A percentile compares a stretch with the other conserved stretches of the same genome.
Evolutionary conservation across 2,113 vertebrate species (phyloP).

Genomic region (Odontophorus gujanensis): DNA sequence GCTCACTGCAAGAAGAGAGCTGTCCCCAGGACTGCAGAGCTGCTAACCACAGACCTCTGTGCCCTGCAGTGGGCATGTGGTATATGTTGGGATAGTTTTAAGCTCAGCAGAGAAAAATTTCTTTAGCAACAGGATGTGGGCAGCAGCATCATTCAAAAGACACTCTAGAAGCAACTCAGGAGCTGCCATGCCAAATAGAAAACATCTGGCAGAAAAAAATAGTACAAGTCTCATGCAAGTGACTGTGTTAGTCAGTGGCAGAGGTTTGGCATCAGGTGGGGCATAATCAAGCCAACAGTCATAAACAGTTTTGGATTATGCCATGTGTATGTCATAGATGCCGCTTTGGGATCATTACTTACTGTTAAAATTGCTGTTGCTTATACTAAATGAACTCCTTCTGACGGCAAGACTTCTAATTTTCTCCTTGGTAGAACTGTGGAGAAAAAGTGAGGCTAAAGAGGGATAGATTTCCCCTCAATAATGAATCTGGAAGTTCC

Average conservation of each 20-base stretch:
- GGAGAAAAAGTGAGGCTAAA: not conserved
- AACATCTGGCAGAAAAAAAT: not conserved
- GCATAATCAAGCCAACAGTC: not conserved
- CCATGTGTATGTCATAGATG: not conserved
- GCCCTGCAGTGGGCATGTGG: fast-evolving
- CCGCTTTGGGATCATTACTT: not conserved
- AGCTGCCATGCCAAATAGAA: not conserved
- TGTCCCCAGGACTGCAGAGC: not conserved
- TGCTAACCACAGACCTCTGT: not conserved
- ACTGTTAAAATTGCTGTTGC: not conserved
- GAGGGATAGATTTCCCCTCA: not conserved
- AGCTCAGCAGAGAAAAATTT: not conserved
- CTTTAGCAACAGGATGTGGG: not conserved
- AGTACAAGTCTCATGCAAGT: not conserved
- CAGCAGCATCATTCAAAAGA: not conserved
- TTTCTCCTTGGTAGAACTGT: not conserved
- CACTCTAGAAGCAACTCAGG: not conserved
- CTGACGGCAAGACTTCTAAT: not conserved
- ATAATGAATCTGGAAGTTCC: not conserved
- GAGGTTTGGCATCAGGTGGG: not conserved
- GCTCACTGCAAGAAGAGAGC: fast-evolving
- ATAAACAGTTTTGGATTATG: conserved; percentile 2
- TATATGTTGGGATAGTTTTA: not conserved
- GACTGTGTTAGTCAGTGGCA: not conserved
- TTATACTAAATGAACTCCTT: not conserved